Conservation (phyloP, 1,140 invertebrate species). For the Trinorchestia longiramus region DNA sequence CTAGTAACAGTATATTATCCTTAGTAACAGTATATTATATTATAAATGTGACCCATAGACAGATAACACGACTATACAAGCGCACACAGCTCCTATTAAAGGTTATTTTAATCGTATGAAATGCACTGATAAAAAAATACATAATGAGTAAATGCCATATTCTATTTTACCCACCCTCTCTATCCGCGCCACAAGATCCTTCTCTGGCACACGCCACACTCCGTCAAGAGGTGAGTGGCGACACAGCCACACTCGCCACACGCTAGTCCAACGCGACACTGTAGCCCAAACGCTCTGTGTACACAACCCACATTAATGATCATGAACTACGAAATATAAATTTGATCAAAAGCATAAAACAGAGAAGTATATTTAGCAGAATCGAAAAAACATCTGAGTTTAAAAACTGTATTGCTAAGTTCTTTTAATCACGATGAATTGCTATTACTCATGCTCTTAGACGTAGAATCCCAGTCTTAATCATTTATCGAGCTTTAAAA, state of each 20-base stretch:
- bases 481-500: background rate
- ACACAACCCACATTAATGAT: background rate
- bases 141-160: too few species aligned
- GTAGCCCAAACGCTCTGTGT: conserved; percentile 21
- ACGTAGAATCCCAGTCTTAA: background rate
- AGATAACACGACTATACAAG: too few species aligned
- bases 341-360: background rate
- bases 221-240: background rate
- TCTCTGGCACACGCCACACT: background rate
- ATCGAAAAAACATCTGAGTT: background rate
- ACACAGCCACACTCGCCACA: background rate
- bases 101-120: too few species aligned
- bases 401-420: background rate
- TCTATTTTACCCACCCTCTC: conserved; percentile 22
- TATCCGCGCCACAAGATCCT: background rate
- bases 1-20: too few species aligned
- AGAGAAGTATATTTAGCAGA: background rate
- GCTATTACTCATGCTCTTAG: too few species aligned
- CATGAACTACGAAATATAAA: background rate
- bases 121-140: too few species aligned
- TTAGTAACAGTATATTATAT: too few species aligned
- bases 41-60: too few species aligned
- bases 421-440: background rate
- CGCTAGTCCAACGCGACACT: conserved; percentile 31
- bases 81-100: too few species aligned